These are phyloP conservation scores for Zapus hudsonius DNA, from an alignment of 2,113 vertebrate genomes.

Conservation along the genomic window DNA sequence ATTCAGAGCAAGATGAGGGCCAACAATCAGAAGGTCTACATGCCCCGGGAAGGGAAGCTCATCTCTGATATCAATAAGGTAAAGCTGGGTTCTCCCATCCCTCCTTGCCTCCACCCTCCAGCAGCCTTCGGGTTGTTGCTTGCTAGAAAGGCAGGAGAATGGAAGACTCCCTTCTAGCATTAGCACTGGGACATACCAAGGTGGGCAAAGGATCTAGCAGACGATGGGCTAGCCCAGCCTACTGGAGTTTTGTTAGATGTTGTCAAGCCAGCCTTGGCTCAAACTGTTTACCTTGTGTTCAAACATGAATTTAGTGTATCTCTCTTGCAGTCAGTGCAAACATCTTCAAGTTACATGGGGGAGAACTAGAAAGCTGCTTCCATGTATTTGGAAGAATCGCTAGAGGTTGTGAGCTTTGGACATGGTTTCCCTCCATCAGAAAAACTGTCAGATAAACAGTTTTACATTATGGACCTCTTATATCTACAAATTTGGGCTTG, in stretches of 20 bases:
- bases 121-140: background rate
- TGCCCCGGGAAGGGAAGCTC: slow-evolving; percentile 97
- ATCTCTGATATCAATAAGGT: slow-evolving; percentile 99
- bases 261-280: background rate
- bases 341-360: background rate
- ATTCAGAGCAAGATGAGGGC: slow-evolving; percentile 99
- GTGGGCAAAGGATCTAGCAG: background rate
- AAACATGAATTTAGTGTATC: background rate
- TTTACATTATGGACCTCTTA: background rate
- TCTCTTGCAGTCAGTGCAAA: background rate
- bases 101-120: background rate
- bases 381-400: slow-evolving; percentile 54
- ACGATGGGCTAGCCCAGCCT: slow-evolving; percentile 12
- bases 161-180: background rate
- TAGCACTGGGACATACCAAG: background rate
- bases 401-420: slow-evolving; percentile 44
- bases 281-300: background rate
- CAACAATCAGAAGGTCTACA: slow-evolving; percentile 99
- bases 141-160: background rate
- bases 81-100: background rate
- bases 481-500: slow-evolving; percentile 46
- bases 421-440: slow-evolving; percentile 28
- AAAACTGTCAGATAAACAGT: slow-evolving; percentile 36
- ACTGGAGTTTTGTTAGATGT: background rate
- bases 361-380: background rate